A percentile compares a stretch with the other conserved stretches of the same genome.
Evolutionary conservation across 2,797 vertebrate genomes (phyloP).

Genomic region (Poecilia velifera): DNA sequence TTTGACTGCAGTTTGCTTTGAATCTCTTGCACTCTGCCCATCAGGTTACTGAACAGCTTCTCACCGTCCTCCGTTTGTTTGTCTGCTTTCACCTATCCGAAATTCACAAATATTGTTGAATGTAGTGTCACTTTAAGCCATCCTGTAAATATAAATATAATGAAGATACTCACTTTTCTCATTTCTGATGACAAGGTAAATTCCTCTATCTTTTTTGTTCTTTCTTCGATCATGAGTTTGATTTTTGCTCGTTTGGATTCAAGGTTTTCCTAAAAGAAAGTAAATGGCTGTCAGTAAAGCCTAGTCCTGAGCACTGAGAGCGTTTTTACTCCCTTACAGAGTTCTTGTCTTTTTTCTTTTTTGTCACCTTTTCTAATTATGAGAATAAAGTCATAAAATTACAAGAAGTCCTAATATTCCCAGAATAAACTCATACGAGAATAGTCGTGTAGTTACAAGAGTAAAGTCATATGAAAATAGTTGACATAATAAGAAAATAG

Average conservation of each 20-base stretch:
- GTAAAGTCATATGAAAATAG: too few species aligned
- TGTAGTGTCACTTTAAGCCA: neutral
- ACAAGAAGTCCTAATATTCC: too few species aligned
- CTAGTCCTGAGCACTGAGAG: neutral
- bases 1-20: conserved; percentile 7
- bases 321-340: conserved; percentile 4
- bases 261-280: conserved; percentile 39
- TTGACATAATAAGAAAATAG: too few species aligned
- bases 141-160: neutral
- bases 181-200: conserved; percentile 24
- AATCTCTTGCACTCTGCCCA: conserved; percentile 6
- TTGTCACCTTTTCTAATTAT: neutral
- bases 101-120: neutral
- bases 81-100: conserved; percentile 26
- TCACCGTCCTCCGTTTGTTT: conserved; percentile 21
- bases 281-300: fast-evolving
- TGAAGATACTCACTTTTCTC: conserved; percentile 38
- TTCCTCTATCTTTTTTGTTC: conserved; percentile 45
- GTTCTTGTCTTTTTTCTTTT: neutral
- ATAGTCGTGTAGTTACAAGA: too few species aligned
- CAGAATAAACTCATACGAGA: too few species aligned
- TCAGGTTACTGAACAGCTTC: conserved; percentile 34
- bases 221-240: conserved; percentile 45
- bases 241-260: conserved; percentile 31
- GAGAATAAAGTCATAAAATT: too few species aligned